Base-by-base conservation (phyloP, 30 jellyfish, hydroid and myxozoan genomes). In the Calvadosia cruxmelitensis region DNA sequence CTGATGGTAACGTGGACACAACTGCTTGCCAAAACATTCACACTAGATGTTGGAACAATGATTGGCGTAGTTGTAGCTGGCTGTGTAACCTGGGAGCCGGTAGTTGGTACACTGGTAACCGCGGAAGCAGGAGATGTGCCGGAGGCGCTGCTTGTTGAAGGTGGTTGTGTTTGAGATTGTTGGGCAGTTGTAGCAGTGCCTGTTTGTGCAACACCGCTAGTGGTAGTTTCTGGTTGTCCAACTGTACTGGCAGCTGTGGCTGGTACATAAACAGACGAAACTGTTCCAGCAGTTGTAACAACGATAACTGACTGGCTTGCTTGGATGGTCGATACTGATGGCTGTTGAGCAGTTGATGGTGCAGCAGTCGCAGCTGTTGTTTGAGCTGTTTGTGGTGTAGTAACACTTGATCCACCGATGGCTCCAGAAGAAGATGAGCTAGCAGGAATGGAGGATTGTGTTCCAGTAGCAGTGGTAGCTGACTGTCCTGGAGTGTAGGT, bases 151-250 rank as follows among this genome's bases (percentile, higher is more conserved):
- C 24, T 73, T 34, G 73, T n/a, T 5, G 73, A 27, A 12, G 73
- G 2, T 35, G 33, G 35, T 13, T 15, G 50, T 15, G 31, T 49
- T 48, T 73, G 24, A 35, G 79, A 69, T 34, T 25, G 50, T n/a
- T 63, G 73, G 26, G 27, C 7, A 53, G 31, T 53, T 13, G 28
- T 50, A 2, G 73, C 13, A 35, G 79, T 35, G 42, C 50, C 49
- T 12, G 77, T 33, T 35, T 78, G 53, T 27, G 84, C 67, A 26
- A 71, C 78, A 15, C 64, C 68, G 0, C 72, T 26, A 16, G 94
- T 73, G 50, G 79, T 3, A 32, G 86, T 73, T 62, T 29, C n/a
- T 42, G 74, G 50, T 5, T 73, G 23, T 1, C 27, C 50, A 34
- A 30, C 23, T 20, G 83, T 29, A 7, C 31, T 24, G 53, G 67